Conservation (phyloP, 1,140 invertebrate species). For the Saccostrea glomerata region DNA sequence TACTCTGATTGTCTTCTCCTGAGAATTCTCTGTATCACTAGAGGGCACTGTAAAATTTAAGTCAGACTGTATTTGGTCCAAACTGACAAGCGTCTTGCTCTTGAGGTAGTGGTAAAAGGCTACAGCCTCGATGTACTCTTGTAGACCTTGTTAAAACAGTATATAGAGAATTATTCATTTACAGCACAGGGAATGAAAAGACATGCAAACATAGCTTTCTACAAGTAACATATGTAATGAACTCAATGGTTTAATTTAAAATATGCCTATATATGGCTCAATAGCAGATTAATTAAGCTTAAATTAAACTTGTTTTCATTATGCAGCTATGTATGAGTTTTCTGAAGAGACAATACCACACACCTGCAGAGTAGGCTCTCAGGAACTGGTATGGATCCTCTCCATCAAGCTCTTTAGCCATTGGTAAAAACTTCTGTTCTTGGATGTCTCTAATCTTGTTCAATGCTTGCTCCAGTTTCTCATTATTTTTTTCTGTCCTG, state of each 20-base stretch:
- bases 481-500: not conserved
- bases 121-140: conserved; percentile 93
- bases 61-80: conserved; percentile 80
- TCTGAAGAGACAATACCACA: conserved; percentile 46
- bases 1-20: conserved; percentile 61
- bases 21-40: conserved; percentile 21
- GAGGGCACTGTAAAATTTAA: conserved; percentile 60
- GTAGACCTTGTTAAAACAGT: conserved; percentile 82
- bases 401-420: conserved; percentile 86
- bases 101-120: conserved; percentile 87
- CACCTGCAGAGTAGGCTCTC: conserved; percentile 85
- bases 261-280: too few species aligned
- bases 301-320: too few species aligned
- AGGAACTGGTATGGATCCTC: conserved; percentile 88
- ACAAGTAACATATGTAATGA: too few species aligned
- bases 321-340: too few species aligned
- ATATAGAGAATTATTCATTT: not conserved
- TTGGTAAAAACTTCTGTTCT: conserved; percentile 71
- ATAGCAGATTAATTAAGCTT: too few species aligned
- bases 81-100: conserved; percentile 76
- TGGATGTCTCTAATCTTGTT: conserved; percentile 69
- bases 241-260: too few species aligned
- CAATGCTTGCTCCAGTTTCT: conserved; percentile 84
- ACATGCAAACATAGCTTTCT: too few species aligned
- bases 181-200: not conserved